Base-by-base conservation (phyloP, 2,888 invertebrate genomes). In the Coleophora deauratella region DNA sequence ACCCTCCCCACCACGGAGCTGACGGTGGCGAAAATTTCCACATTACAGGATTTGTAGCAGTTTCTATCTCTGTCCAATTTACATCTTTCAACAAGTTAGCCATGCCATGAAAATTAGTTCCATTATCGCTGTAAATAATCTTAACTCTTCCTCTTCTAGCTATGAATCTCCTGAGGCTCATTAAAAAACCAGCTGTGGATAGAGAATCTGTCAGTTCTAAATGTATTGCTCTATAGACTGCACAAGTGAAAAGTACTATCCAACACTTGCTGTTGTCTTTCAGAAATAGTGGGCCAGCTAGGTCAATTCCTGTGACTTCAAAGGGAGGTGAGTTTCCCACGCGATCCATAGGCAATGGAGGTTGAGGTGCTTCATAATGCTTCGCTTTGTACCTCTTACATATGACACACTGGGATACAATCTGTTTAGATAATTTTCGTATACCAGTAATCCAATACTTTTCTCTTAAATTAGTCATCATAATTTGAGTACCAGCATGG, bases 1-100 rank as follows among this genome's bases (percentile, higher is more conserved):
- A n/a, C n/a, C 79, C 76, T 37, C 75, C 75, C 71, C 68, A 68
- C 75, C 78, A 81, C 1, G 74, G 50, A 3, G 73, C 65, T 0
- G 57, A 48, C 4, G 70, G 71, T 4, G 69, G 64, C 38, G 66
- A 77, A 45, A 75, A 77, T 9, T 47, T 45, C 65, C 66, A 62
- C 15, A 37, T 28, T 28, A 66, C 60, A 15, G 28, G 38, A 33
- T 33, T n/a, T 11, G 27, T 35, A 9, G 41, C 15, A 1, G 12
- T 12, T 27, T 41, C 35, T n/a, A 38, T 30, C 34, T 38, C 41
- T 11, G 12, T 9, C 43, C 43, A 46, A 4, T 44, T 28, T 1
- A 44, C n/a, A 3, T 40, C 12, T 15, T 39, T 30, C 10, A 45
- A 27, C 14, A 37, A 9, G 31, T 45, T 38, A 3, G 35, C 35